Base-by-base conservation (phyloP, 2,113 vertebrate species). In the Malurus cyaneus region DNA sequence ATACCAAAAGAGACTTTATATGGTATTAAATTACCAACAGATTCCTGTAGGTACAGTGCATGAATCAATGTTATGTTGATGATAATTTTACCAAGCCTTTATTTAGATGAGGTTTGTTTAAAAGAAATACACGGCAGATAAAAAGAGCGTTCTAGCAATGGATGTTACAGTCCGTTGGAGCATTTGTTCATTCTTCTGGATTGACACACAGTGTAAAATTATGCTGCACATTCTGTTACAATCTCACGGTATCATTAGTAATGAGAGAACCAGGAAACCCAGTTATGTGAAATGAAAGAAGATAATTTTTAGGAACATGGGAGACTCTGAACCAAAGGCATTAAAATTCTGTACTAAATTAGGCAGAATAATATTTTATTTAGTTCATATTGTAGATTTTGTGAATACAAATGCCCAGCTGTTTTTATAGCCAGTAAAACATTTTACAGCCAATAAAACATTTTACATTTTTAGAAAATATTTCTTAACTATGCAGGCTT, bases 371-470 rank as follows among this genome's bases (percentile, higher is more conserved):
- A 90, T 96, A 67, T 92, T 95, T 73, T 86, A 61, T 71, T 87
- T 88, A 46, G 73, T 95, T 95, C 46, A 29, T 56, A 69, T 80
- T 97, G 87, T 94, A 97, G 73, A 57, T 82, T 97, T 91, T 94
- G 19, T 16, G 14, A 92, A 92, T 91, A 79, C 94, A 96, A 97
- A 97, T 91, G 76, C 66, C 65, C 88, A 92, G 86, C 87, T 97
- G 92, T 91, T 97, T 93, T 95, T 96, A 86, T 31, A 73, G 61
- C 72, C 94, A 92, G 91, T 91, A 83, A 39, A 39, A 39, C 39
- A 39, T 97, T 93, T 95, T 96, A 86, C 32, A 73, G 61, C 72
- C 94, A 92, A 90, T 91, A 83, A 39, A 39, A 32, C 36, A 85
- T 94, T 94, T 94, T 96, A 61, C 49, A 9, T 81, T 54, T 89